Base-by-base conservation (phyloP, 2,113 vertebrate species). In the Aix galericulata region DNA sequence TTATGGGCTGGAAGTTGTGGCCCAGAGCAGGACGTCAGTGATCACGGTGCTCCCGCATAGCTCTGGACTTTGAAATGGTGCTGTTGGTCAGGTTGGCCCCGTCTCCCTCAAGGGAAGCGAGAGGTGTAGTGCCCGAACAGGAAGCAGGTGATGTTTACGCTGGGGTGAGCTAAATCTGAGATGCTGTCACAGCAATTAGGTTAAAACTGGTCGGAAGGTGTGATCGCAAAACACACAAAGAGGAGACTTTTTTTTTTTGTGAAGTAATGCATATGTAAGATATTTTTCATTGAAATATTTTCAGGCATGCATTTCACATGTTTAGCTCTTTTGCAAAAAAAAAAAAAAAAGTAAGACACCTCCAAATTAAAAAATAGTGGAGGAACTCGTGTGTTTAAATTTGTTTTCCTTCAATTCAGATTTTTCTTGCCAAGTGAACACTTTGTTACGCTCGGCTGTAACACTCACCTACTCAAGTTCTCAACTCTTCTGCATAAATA, bases 41-140 rank as follows among this genome's bases (percentile, higher is more conserved):
- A 31, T 53, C 9, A 1, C 52, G n/a, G 29, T 31, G 62, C 27
- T 81, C 91, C 71, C 36, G 34, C 71, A 13, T 66, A 88, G 50
- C 25, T 89, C 40, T 82, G 91, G 86, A 92, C 95, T 94, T 96
- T 94, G 94, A 92, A 55, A 89, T 85, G 22, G 10, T 50, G 20
- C 69, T 91, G 81, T 89, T 60, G 73, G 69, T 94, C 44, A 73
- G 73, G 69, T 94, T 40, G 69, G 53, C 60, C 42, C 50, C 18
- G 44, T 46, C 27, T 84, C 31, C 53, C 68, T 62, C 4, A 26
- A 95, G 58, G 69, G 78, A 84, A 60, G 22, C 1, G 0, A 56
- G 88, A 91, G 77, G 90, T 91, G 69, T 67, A 78, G 38, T 63
- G 62, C 34, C 44, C 14, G 74, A 90, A 59, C 48, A 91, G 83